Conservation (phyloP, 2,888 invertebrate species). For the Plagodis dolabraria region DNA sequence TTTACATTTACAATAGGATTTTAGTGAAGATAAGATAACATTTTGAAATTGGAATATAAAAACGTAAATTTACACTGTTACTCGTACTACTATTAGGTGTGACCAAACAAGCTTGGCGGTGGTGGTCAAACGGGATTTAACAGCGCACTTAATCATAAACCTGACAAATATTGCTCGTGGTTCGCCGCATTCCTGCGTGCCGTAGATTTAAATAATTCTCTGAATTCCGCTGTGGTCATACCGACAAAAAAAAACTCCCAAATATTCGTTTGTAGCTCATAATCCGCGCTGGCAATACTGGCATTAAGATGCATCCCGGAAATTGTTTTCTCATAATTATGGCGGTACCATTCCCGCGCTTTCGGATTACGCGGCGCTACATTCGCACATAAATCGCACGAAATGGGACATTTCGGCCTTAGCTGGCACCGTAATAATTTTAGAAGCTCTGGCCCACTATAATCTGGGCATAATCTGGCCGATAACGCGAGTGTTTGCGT, state of each 20-base stretch:
- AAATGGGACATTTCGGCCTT: slow-evolving; percentile 82
- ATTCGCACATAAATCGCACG: slow-evolving; percentile 81
- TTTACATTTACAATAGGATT: too few relatives aligned
- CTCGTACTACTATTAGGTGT: not conserved
- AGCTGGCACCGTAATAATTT: slow-evolving; percentile 82
- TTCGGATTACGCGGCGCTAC: slow-evolving; percentile 76
- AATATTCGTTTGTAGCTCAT: slow-evolving; percentile 59
- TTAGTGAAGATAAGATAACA: too few relatives aligned
- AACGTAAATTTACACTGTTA: too few relatives aligned
- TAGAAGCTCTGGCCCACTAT: slow-evolving; percentile 74
- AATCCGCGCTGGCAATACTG: slow-evolving; percentile 70
- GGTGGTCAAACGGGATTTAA: slow-evolving; percentile 7
- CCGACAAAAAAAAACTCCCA: slow-evolving; percentile 47
- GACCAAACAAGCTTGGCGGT: slow-evolving; percentile 5
- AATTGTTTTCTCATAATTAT: slow-evolving; percentile 85
- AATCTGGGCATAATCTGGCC: slow-evolving; percentile 83
- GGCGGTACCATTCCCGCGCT: slow-evolving; percentile 61
- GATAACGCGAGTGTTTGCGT: slow-evolving; percentile 80
- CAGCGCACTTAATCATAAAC: slow-evolving; percentile 26
- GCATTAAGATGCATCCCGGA: slow-evolving; percentile 79
- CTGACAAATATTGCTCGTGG: slow-evolving; percentile 33
- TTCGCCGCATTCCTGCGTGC: slow-evolving; percentile 28
- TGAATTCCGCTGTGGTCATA: slow-evolving; percentile 36
- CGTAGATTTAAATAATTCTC: slow-evolving; percentile 38
- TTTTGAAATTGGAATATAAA: too few relatives aligned